These are phyloP conservation scores for Sebastes steindachneri DNA, from an alignment of 2,797 vertebrate species.

Conservation along the genomic window DNA sequence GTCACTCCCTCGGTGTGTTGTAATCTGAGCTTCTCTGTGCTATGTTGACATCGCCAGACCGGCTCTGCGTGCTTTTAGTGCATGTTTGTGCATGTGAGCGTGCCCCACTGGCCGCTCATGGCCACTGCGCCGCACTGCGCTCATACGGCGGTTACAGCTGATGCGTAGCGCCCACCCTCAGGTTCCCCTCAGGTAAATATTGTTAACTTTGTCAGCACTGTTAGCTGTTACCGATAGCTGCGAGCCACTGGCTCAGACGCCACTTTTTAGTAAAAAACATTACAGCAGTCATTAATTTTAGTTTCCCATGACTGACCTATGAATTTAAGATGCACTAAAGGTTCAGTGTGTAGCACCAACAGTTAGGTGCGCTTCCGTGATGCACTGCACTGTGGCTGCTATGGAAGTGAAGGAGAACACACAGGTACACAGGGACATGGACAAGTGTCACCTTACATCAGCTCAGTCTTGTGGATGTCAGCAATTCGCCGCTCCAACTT, in stretches of 20 bases:
- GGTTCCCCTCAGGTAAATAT: too few species aligned
- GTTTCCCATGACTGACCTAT: not conserved
- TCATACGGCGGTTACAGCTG: not conserved
- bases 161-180: too few species aligned
- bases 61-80: not conserved
- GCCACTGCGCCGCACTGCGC: not conserved
- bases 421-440: not conserved
- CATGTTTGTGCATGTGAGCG: too few species aligned
- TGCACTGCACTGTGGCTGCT: not conserved
- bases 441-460: slow-evolving; percentile 86
- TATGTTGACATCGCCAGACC: not conserved
- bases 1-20: not conserved
- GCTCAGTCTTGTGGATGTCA: slow-evolving; percentile 95
- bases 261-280: not conserved
- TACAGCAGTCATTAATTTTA: not conserved
- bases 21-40: not conserved
- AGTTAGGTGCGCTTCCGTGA: not conserved
- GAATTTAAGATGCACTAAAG: not conserved
- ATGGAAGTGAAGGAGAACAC: not conserved
- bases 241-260: too few species aligned
- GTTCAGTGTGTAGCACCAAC: not conserved
- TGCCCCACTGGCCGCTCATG: not conserved
- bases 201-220: too few species aligned
- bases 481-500: slow-evolving; percentile 95
- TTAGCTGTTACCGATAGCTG: too few species aligned